phyloP scores from a whole-genome alignment of 2,888 invertebrate genomes.

The Sepioteuthis lessoniana region DNA sequence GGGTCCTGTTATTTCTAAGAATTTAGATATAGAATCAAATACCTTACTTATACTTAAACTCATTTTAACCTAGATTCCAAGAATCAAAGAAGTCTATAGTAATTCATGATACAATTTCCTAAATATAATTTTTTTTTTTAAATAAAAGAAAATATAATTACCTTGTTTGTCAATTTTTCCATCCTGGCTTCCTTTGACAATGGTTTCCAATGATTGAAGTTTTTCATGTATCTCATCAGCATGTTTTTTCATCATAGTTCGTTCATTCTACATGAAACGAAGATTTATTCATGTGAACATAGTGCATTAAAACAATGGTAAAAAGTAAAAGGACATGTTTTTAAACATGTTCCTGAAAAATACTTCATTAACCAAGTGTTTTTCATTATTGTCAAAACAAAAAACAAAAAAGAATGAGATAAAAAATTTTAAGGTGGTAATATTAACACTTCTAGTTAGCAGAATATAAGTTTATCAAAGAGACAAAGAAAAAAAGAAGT shows the following conservation, averaged over 20 bases:
- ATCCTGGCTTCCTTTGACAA: conserved; percentile 45
- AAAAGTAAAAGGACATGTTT: neutral
- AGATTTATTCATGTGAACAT: neutral
- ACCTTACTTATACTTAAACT: too few relatives aligned
- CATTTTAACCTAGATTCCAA: too few relatives aligned
- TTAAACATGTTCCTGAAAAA: neutral
- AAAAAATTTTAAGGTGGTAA: too few relatives aligned
- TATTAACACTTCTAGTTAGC: too few relatives aligned
- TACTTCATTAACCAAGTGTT: neutral
- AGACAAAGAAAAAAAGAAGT: too few relatives aligned
- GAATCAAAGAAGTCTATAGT: neutral
- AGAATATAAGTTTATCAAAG: too few relatives aligned
- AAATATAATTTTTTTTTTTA: too few relatives aligned
- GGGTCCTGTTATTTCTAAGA: too few relatives aligned
- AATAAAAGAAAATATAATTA: neutral
- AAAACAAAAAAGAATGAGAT: too few relatives aligned
- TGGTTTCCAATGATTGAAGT: conserved; percentile 53
- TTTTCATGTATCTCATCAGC: conserved; percentile 62
- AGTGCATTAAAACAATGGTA: too few relatives aligned
- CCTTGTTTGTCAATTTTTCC: conserved; percentile 49
- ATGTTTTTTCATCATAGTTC: conserved; percentile 60
- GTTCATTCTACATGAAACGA: conserved; percentile 60
- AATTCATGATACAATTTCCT: neutral
- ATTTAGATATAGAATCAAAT: too few relatives aligned
- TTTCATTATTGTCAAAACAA: too few relatives aligned